Evolutionary conservation across 2,113 vertebrate genomes (phyloP).

Genomic region (Microcebus griseorufus): DNA sequence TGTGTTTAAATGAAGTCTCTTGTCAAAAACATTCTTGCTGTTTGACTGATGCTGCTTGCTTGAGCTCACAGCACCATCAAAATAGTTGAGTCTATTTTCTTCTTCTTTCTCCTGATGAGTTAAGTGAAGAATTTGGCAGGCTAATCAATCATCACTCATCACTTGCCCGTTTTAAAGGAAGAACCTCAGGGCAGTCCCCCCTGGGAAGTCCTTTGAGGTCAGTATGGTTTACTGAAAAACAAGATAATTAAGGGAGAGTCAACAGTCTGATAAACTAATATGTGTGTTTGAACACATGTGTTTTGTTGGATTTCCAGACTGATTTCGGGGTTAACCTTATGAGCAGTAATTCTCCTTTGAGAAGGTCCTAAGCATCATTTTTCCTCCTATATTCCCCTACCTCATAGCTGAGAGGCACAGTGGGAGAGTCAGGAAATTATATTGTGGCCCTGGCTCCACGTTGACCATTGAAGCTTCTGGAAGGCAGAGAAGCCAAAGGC

Average conservation of each 20-base stretch:
- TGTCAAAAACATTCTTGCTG: slow-evolving; percentile 53
- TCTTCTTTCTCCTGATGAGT: slow-evolving; percentile 63
- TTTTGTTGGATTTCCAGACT: not conserved
- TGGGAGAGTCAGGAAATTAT: not conserved
- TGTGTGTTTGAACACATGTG: slow-evolving; percentile 42
- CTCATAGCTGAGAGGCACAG: not conserved
- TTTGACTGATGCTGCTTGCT: slow-evolving; percentile 54
- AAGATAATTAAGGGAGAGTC: slow-evolving; percentile 70
- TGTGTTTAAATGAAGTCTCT: slow-evolving; percentile 52
- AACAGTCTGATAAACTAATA: slow-evolving; percentile 59
- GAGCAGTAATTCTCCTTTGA: slow-evolving; percentile 13
- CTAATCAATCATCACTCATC: slow-evolving; percentile 70
- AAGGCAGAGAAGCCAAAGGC: not conserved
- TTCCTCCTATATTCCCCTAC: not conserved
- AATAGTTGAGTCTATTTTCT: slow-evolving; percentile 60
- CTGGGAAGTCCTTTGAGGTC: slow-evolving; percentile 71
- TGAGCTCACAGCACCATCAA: slow-evolving; percentile 57
- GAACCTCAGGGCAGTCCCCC: slow-evolving; percentile 26
- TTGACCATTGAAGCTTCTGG: not conserved
- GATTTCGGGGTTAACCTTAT: not conserved
- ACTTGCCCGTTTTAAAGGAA: slow-evolving; percentile 27
- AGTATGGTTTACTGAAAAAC: slow-evolving; percentile 72
- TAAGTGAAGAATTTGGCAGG: slow-evolving; percentile 66
- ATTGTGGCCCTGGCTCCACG: not conserved
- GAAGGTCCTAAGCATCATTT: not conserved